Conservation (phyloP, 2,797 vertebrate species). For the Hylomyscus alleni region DNA sequence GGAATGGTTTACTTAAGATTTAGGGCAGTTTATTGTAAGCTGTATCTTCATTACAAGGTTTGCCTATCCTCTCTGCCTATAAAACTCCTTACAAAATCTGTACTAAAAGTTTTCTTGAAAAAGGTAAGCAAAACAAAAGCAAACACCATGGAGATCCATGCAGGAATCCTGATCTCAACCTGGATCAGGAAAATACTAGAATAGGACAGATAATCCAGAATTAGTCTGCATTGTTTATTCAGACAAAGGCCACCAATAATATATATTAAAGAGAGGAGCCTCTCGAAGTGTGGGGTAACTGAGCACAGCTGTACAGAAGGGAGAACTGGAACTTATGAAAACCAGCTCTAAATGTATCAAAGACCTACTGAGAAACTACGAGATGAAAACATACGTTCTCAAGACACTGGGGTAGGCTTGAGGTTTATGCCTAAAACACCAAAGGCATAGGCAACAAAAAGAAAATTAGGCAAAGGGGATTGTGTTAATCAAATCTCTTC, state of each 20-base stretch:
- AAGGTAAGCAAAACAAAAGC: neutral
- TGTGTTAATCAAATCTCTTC: neutral
- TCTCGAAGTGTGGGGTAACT: neutral
- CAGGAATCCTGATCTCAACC: neutral
- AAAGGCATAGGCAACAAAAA: neutral
- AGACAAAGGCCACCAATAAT: neutral
- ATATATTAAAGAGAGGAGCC: neutral
- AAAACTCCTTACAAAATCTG: neutral
- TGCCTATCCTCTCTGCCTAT: neutral
- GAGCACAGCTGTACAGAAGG: neutral
- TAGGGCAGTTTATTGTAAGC: neutral
- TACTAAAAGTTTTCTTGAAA: neutral
- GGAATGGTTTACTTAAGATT: neutral
- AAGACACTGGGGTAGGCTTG: neutral
- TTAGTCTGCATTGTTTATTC: neutral
- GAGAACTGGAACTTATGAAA: neutral
- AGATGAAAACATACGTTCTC: neutral
- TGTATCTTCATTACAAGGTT: neutral
- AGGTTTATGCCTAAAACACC: neutral
- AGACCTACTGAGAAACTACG: neutral
- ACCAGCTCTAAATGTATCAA: neutral
- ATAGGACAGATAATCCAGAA: neutral
- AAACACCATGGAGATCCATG: neutral
- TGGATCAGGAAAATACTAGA: neutral
- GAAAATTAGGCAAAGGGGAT: neutral